Base-by-base conservation (phyloP, 1,140 invertebrate species). In the Lerema accius region DNA sequence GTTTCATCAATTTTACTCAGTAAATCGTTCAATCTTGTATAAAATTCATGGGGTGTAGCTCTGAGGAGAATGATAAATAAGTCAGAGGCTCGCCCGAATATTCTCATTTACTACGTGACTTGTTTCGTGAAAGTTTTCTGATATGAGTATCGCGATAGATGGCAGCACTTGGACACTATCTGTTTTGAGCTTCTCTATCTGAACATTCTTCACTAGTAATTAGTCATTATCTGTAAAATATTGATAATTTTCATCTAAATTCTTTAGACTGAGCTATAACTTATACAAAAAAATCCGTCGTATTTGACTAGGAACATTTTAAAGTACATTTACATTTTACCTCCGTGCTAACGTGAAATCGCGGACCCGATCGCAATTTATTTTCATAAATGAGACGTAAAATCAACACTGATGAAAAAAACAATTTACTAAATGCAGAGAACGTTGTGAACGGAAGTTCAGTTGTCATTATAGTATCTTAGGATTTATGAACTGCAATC, bases 51-150 rank as follows among this genome's bases (percentile, higher is more conserved):
- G 85, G 85, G 82, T 85, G 84, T 85, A 86, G 82, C 78, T 76
- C 74, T 80, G 82, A 82, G 77, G 76, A 72, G 87, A 88, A 90
- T 90, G 85, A 90, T 90, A 90, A 89, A 90, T 90, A 90, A 86
- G 85, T 78, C 72, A 73, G 80, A 84, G 85, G 84, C 82, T 84
- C 75, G 77, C 71, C 85, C 87, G 80, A 90, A 88, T 90, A 90
- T 90, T 90, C 87, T 88, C 87, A 90, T 90, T 88, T 90, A 87
- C 79, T 90, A 90, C 87, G 87, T 90, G 87, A 90, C 87, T 81
- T 88, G 87, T 86, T 87, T 88, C 73, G 80, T 73, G 79, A 86
- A 78, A 76, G 77, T 77, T 69, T 68, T 66, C 60, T 67, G 76
- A 87, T 86, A 82, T 86, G 80, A 79, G 82, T 82, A 83, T 81